Evolutionary conservation across 2,888 invertebrate genomes (phyloP).

Genomic region (Danaus chrysippus): DNA sequence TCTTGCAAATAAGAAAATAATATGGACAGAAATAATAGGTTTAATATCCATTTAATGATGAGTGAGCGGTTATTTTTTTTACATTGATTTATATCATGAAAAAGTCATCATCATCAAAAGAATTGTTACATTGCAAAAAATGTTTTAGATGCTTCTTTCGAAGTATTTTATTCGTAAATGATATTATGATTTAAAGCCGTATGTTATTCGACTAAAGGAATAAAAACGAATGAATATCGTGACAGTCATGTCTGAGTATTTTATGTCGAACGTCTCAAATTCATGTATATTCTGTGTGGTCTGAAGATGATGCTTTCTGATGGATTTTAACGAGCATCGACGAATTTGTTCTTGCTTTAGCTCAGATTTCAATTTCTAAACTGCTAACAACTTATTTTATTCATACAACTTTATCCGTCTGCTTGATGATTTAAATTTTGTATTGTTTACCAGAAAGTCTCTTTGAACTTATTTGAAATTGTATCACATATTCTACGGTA

Average conservation of each 20-base stretch:
- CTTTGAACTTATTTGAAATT: neutral
- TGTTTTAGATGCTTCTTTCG: neutral
- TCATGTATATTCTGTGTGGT: slow-evolving; percentile 26
- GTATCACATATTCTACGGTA: neutral
- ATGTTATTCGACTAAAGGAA: slow-evolving; percentile 14
- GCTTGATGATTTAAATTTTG: slow-evolving; percentile 10
- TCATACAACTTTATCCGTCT: slow-evolving; percentile 11
- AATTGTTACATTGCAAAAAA: slow-evolving; percentile 3
- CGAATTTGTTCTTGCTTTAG: slow-evolving; percentile 25
- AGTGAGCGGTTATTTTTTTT: neutral
- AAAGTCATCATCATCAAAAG: slow-evolving; percentile 5
- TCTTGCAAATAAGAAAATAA: neutral
- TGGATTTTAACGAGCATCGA: slow-evolving; percentile 26
- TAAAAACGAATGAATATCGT: slow-evolving; percentile 13
- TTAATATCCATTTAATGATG: slow-evolving; percentile 7
- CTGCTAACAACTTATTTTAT: slow-evolving; percentile 22
- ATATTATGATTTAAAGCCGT: too few relatives aligned
- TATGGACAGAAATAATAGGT: neutral
- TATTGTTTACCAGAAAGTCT: neutral
- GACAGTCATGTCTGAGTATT: slow-evolving; percentile 21
- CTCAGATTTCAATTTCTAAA: slow-evolving; percentile 27
- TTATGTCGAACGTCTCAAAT: slow-evolving; percentile 17
- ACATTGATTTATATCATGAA: neutral
- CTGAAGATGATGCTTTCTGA: slow-evolving; percentile 28
- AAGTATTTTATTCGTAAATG: too few relatives aligned